Evolutionary conservation across 2,113 vertebrate genomes (phyloP), one percentile per base, ranked within the genome.

Genomic region (Vimba vimba): DNA sequence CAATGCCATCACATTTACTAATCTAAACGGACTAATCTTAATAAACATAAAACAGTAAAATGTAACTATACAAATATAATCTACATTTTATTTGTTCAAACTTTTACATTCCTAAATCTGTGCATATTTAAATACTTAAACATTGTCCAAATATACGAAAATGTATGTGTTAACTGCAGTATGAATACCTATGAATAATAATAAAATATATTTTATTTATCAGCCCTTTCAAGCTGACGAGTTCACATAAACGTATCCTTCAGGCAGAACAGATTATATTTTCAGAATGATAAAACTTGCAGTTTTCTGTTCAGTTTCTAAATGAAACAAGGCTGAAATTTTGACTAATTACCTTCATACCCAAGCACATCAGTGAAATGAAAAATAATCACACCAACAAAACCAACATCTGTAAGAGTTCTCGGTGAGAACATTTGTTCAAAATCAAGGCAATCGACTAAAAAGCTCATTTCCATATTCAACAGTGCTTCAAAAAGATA

Each of bases 391-490:
- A 55, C 19, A 52, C 74, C 17, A 55, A 77, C 25, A 77, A 77
- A 50, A 55, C 74, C 45, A 77, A 77, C 74, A 77, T 77, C 74
- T 77, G 74, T 55, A 77, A 77, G 71, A 15, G 74, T 77, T 52
- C 25, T 76, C 10, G 7, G 25, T 33, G 25, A 77, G 17, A 55
- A 77, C 74, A 55, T 77, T 77, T 77, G 43, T 55, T 77, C 8
- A 33, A 52, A 77, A 55, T 77, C 7, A 4, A 77, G 45, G 74
- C 74, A 74, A 47, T 74, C 17, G 23, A 77, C 47, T 55, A 52
- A 52, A 55, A 77, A 55, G 27, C 74, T 33, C 0, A 55, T 77
- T 77, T 77, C 47, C 47, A 76, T 76, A 55, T 76, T 76, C 47
- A 77, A 10, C 47, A 21, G 13, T 5, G 4, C 47, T 77, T 77